Conservation (phyloP, 2,888 invertebrate genomes). For the Halocaridina rubra region DNA sequence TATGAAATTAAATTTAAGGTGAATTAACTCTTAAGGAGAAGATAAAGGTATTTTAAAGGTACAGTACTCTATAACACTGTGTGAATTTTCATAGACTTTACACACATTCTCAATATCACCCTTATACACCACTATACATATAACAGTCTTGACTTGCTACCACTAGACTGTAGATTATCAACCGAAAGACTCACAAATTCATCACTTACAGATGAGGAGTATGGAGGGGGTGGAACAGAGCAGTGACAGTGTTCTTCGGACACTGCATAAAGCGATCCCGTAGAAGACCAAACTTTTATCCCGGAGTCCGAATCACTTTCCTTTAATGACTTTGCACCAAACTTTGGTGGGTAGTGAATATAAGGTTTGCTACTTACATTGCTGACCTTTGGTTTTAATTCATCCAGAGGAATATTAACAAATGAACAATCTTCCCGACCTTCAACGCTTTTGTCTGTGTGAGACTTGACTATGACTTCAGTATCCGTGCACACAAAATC, state of each 20-base stretch:
- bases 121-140: too few species aligned
- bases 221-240: constrained; percentile 30
- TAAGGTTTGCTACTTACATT: background rate
- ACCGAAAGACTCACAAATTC: constrained; percentile 17
- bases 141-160: background rate
- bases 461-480: background rate
- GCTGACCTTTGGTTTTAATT: background rate
- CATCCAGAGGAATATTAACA: background rate
- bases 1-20: too few species aligned
- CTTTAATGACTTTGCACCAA: background rate
- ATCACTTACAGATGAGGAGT: constrained; percentile 17
- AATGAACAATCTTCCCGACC: constrained; percentile 12
- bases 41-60: too few species aligned
- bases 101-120: too few species aligned
- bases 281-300: constrained; percentile 38
- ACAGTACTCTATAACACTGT: too few species aligned
- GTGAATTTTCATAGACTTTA: too few species aligned
- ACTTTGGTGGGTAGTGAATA: constrained; percentile 23
- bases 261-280: constrained; percentile 19
- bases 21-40: too few species aligned
- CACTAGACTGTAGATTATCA: constrained; percentile 1
- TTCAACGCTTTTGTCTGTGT: background rate
- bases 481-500: background rate
- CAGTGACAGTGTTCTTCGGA: constrained; percentile 4
- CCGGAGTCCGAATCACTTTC: constrained; percentile 36